A percentile compares a stretch with the other conserved stretches of the same genome.
Conservation (phyloP, 2,888 invertebrate species). For the Drymonia ruficornis region DNA sequence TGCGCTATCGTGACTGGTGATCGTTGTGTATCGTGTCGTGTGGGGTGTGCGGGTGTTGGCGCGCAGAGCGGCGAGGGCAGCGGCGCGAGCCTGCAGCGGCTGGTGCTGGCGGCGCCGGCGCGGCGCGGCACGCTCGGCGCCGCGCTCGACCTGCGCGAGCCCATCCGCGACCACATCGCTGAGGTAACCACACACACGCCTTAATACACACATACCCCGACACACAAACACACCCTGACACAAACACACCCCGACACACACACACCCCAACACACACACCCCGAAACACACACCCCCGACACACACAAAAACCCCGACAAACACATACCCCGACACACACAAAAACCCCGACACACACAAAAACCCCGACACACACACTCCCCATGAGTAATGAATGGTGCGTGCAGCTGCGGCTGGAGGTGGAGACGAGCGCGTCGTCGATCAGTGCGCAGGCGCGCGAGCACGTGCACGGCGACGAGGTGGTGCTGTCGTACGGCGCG, state of each 20-base stretch:
- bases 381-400: not conserved
- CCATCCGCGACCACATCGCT: conserved; percentile 63
- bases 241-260: too few species aligned
- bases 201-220: not conserved
- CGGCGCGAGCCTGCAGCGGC: conserved; percentile 70
- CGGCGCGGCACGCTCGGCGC: conserved; percentile 56
- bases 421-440: conserved; percentile 87
- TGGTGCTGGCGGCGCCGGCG: conserved; percentile 62
- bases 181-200: conserved; percentile 48
- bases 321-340: not conserved
- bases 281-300: not conserved
- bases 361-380: too few species aligned
- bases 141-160: conserved; percentile 57
- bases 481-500: conserved; percentile 93
- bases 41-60: not conserved
- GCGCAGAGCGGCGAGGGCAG: conserved; percentile 65
- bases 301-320: too few species aligned
- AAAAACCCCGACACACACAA: too few species aligned
- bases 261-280: not conserved
- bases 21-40: not conserved
- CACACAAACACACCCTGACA: too few species aligned
- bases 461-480: conserved; percentile 96
- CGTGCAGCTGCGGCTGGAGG: conserved; percentile 62
- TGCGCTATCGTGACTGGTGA: too few species aligned
- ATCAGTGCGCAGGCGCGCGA: conserved; percentile 94